Conservation (phyloP, 2,113 vertebrate species). For the Microcebus tavaratra region DNA sequence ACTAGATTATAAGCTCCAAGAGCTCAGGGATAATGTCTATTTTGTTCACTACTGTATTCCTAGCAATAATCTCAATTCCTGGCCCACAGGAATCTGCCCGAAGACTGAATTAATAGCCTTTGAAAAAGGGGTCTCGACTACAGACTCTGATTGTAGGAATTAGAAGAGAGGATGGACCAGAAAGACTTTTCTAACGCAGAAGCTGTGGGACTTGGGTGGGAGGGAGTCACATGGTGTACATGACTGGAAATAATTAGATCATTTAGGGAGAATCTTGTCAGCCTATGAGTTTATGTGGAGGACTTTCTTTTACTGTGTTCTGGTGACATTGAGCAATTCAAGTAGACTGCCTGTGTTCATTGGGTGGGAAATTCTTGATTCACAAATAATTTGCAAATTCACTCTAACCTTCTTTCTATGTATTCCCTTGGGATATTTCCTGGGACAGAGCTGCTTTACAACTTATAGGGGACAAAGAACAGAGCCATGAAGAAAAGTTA, state of each 20-base stretch:
- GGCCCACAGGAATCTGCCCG: not conserved
- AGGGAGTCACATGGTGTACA: not conserved
- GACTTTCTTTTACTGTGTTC: not conserved
- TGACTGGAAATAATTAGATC: constrained; percentile 18
- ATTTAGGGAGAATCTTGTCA: constrained; percentile 24
- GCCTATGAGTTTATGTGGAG: not conserved
- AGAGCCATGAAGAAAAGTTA: not conserved
- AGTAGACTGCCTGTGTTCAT: not conserved
- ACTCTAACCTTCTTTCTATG: not conserved
- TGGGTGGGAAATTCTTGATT: constrained; percentile 45
- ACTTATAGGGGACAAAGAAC: not conserved
- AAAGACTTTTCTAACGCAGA: constrained; percentile 4
- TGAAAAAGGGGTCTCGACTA: constrained; percentile 14
- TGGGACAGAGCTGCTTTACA: not conserved
- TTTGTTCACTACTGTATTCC: not conserved
- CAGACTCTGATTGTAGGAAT: constrained; percentile 37
- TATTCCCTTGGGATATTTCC: constrained; percentile 7
- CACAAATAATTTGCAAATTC: constrained; percentile 8
- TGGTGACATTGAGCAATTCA: not conserved
- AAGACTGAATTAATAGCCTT: constrained; percentile 8
- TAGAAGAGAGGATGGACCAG: not conserved
- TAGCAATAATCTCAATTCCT: constrained; percentile 5
- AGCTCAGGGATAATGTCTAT: not conserved
- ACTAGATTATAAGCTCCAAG: not conserved
- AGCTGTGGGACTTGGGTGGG: not conserved